These are phyloP conservation scores for Capitella teleta DNA, from an alignment of 1,140 invertebrate genomes.

Conservation along the genomic window DNA sequence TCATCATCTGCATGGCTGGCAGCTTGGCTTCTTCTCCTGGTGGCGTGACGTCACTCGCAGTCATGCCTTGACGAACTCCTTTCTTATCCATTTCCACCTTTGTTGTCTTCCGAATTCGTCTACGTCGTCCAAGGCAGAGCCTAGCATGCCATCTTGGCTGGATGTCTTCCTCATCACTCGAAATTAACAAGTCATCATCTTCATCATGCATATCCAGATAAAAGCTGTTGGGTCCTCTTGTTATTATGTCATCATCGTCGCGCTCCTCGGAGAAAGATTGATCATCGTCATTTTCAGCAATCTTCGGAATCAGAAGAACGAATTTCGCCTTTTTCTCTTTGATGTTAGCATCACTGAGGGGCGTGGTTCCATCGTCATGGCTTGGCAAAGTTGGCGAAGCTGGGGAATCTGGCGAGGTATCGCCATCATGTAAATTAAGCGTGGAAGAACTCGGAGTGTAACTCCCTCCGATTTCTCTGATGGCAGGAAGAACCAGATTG, in stretches of 20 bases:
- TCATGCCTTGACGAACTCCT: conserved; percentile 4
- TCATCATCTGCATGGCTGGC: background rate
- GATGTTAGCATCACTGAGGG: background rate
- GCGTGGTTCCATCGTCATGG: too few relatives aligned
- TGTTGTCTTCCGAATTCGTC: background rate
- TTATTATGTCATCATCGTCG: background rate
- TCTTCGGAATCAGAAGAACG: too few relatives aligned
- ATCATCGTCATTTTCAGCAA: too few relatives aligned
- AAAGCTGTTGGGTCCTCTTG: too few relatives aligned
- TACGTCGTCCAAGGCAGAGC: background rate
- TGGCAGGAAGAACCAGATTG: too few relatives aligned
- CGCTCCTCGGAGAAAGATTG: too few relatives aligned
- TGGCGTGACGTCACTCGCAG: background rate
- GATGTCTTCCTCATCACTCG: background rate
- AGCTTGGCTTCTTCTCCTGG: background rate
- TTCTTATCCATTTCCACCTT: background rate
- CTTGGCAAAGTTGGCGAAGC: too few relatives aligned
- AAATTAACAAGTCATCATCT: background rate
- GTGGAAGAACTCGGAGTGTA: too few relatives aligned
- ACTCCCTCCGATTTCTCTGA: too few relatives aligned
- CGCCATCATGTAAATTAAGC: too few relatives aligned
- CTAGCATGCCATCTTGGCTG: background rate
- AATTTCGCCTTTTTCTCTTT: background rate
- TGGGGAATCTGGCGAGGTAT: too few relatives aligned
- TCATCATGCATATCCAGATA: too few relatives aligned